Base-by-base conservation (phyloP, 1,140 invertebrate species). In the Drepana arcuata region DNA sequence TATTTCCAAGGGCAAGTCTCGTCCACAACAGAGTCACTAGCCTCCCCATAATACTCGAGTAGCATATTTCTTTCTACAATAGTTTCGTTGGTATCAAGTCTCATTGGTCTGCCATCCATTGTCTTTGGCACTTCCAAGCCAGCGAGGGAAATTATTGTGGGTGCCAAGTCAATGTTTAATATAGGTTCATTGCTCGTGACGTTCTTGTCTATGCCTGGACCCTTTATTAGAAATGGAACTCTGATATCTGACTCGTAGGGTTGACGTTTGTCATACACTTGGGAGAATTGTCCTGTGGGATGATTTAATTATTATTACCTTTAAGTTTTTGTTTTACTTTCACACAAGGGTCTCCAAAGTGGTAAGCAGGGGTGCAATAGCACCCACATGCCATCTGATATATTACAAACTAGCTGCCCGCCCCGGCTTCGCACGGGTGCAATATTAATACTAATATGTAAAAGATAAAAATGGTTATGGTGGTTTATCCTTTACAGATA, bases 381-480 rank as follows among this genome's bases (percentile, higher is more conserved):
- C 82, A 90, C 93, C 93, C 57, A 95, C 83, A 83, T 96, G 95
- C 78, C 90, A 96, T 30, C 94, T 94, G 84, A 96, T 95, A 67
- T 97, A n/a, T n/a, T n/a, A n/a, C n/a, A n/a, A n/a, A n/a, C n/a
- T n/a, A n/a, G n/a, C n/a, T n/a, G n/a, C n/a, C n/a, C n/a, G n/a
- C n/a, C n/a, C n/a, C n/a, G n/a, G n/a, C n/a, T n/a, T n/a, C n/a
- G n/a, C n/a, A n/a, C n/a, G n/a, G n/a, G n/a, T n/a, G n/a, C n/a
- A n/a, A n/a, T n/a, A n/a, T n/a, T n/a, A n/a, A n/a, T n/a, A n/a
- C n/a, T n/a, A n/a, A n/a, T n/a, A n/a, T n/a, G n/a, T n/a, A n/a
- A n/a, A n/a, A n/a, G n/a, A n/a, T n/a, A n/a, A n/a, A n/a, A n/a
- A n/a, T n/a, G n/a, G n/a, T n/a, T n/a, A n/a, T n/a, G n/a, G n/a